Evolutionary conservation across 2,113 vertebrate genomes (phyloP).

Genomic region (Egretta garzetta): DNA sequence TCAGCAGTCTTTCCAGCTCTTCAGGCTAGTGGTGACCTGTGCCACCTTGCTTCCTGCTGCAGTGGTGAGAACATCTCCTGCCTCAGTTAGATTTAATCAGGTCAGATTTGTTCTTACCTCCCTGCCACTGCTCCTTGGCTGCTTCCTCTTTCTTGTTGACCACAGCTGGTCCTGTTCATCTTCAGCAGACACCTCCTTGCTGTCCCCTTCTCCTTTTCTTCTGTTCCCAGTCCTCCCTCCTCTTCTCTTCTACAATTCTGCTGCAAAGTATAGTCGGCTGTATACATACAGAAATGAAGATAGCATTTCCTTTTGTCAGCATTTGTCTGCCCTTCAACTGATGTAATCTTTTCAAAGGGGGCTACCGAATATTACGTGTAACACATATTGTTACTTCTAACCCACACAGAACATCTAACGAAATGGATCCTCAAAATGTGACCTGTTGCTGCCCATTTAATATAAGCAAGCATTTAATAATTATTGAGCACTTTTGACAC

Average conservation of each 20-base stretch:
- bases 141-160: not conserved
- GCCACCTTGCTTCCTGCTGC: not conserved
- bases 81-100: not conserved
- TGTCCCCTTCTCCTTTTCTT: not conserved
- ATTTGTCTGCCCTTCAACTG: not conserved
- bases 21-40: not conserved
- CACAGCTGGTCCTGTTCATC: not conserved
- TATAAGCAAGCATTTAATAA: not conserved
- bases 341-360: not conserved
- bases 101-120: not conserved
- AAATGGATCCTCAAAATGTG: not conserved
- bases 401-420: not conserved
- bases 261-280: not conserved
- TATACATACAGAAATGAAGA: not conserved
- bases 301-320: not conserved
- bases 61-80: not conserved
- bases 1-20: not conserved
- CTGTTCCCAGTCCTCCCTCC: not conserved
- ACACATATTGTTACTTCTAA: accelerated
- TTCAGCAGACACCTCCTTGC: not conserved
- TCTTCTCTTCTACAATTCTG: not conserved
- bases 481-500: not conserved
- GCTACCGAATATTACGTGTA: accelerated
- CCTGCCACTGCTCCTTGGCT: not conserved
- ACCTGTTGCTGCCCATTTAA: not conserved